Conservation (phyloP, 2,888 invertebrate genomes). For the Yponomeuta cagnagella region DNA sequence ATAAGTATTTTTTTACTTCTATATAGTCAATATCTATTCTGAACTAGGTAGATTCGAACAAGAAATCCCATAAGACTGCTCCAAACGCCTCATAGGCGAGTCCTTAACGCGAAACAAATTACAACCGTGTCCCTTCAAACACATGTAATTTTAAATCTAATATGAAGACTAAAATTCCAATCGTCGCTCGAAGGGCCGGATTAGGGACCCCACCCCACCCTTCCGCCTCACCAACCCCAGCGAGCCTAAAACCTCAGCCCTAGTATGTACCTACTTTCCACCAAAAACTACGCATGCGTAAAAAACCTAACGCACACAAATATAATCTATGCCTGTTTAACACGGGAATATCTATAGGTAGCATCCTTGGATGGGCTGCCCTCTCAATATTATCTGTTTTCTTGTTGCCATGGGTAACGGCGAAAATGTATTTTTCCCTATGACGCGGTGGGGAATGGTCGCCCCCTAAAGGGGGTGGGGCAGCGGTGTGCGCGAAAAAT, state of each 20-base stretch:
- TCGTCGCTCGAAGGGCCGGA: slow-evolving; percentile 69
- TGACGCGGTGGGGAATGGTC: slow-evolving; percentile 25
- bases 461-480: slow-evolving; percentile 24
- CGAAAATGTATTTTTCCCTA: slow-evolving; percentile 57
- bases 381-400: slow-evolving; percentile 57
- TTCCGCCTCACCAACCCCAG: slow-evolving; percentile 34
- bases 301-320: slow-evolving; percentile 57
- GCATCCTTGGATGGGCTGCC: slow-evolving; percentile 36
- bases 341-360: slow-evolving; percentile 40
- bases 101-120: slow-evolving; percentile 40
- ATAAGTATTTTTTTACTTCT: too few relatives aligned
- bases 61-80: slow-evolving; percentile 34
- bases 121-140: slow-evolving; percentile 50
- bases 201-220: slow-evolving; percentile 50
- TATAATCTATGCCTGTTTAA: slow-evolving; percentile 52
- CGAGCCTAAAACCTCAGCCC: slow-evolving; percentile 63
- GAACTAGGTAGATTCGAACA: not conserved
- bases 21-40: not conserved
- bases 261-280: slow-evolving; percentile 50
- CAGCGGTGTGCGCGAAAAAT: slow-evolving; percentile 32
- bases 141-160: slow-evolving; percentile 75
- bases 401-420: slow-evolving; percentile 61
- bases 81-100: slow-evolving; percentile 44
- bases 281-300: slow-evolving; percentile 71
- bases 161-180: slow-evolving; percentile 75